phyloP scores from a whole-genome alignment of 1,140 invertebrate genomes.

The Polypedilum vanderplanki region DNA sequence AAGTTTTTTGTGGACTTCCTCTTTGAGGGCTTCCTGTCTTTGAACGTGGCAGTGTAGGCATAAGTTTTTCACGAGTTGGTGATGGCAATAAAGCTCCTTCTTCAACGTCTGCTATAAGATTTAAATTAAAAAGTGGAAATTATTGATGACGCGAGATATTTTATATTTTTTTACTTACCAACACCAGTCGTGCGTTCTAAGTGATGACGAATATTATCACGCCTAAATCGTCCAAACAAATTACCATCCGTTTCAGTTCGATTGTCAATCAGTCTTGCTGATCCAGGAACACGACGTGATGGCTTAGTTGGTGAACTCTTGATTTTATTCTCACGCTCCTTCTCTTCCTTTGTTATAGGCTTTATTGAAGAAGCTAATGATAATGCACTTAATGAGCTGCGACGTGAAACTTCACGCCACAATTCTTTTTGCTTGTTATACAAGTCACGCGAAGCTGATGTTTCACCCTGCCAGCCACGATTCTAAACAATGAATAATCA shows the following conservation, averaged over 20 bases:
- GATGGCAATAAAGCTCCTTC: conserved; percentile 56
- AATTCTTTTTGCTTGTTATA: conserved; percentile 75
- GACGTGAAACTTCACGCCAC: conserved; percentile 81
- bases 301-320: conserved; percentile 62
- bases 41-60: conserved; percentile 55
- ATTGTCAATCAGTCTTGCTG: conserved; percentile 43
- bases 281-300: conserved; percentile 40
- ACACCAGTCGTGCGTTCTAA: conserved; percentile 61
- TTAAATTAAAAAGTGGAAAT: conserved; percentile 6
- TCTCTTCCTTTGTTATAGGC: conserved; percentile 76
- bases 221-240: conserved; percentile 47
- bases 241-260: conserved; percentile 42
- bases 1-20: conserved; percentile 42
- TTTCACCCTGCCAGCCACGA: conserved; percentile 81
- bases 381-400: conserved; percentile 78
- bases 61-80: conserved; percentile 62
- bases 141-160: background rate
- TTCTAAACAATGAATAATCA: conserved; percentile 50
- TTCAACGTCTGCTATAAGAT: conserved; percentile 40
- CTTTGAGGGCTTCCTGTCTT: conserved; percentile 40
- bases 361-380: conserved; percentile 78
- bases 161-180: conserved; percentile 45
- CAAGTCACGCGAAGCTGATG: conserved; percentile 60
- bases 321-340: conserved; percentile 76
- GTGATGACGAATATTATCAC: conserved; percentile 58